These are phyloP conservation scores for Athalia cordata DNA, from an alignment of 2,888 invertebrate genomes.

Conservation along the genomic window DNA sequence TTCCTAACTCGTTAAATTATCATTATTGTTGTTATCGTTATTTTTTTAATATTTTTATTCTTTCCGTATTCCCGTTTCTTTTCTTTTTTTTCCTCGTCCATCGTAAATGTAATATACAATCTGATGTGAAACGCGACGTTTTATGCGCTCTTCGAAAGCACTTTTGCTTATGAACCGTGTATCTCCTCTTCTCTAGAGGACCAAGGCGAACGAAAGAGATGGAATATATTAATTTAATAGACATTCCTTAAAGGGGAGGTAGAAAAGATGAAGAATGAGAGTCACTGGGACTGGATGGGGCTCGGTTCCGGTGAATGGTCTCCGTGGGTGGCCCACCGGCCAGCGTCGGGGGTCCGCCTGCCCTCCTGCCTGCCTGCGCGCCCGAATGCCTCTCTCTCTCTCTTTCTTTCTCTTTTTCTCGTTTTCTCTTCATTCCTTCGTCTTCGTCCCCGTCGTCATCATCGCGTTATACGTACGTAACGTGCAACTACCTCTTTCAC, in stretches of 20 bases:
- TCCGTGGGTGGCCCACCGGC: slow-evolving; percentile 70
- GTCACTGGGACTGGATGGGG: slow-evolving; percentile 67
- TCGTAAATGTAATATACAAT: too few species aligned
- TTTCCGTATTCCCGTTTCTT: too few species aligned
- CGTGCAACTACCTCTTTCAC: background rate
- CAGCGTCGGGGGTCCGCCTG: slow-evolving; percentile 74
- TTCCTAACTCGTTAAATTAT: too few species aligned
- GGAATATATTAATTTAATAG: background rate
- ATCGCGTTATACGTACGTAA: background rate
- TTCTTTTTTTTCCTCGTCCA: too few species aligned
- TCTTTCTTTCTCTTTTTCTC: slow-evolving; percentile 46
- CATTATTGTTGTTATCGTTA: too few species aligned
- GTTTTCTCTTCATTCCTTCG: slow-evolving; percentile 22
- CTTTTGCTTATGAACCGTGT: too few species aligned
- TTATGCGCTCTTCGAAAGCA: too few species aligned
- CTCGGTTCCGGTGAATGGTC: slow-evolving; percentile 74
- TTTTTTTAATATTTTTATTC: too few species aligned
- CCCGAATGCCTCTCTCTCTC: slow-evolving; percentile 50
- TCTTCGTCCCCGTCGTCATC: slow-evolving; percentile 3
- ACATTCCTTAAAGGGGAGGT: slow-evolving; percentile 27
- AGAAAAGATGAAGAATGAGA: slow-evolving; percentile 60
- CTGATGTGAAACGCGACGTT: too few species aligned
- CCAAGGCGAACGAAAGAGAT: too few species aligned
- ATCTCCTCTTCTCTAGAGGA: too few species aligned
- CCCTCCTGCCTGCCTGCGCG: slow-evolving; percentile 72